Conservation (phyloP, 2,797 vertebrate genomes). For the Aplochiton taeniatus region DNA sequence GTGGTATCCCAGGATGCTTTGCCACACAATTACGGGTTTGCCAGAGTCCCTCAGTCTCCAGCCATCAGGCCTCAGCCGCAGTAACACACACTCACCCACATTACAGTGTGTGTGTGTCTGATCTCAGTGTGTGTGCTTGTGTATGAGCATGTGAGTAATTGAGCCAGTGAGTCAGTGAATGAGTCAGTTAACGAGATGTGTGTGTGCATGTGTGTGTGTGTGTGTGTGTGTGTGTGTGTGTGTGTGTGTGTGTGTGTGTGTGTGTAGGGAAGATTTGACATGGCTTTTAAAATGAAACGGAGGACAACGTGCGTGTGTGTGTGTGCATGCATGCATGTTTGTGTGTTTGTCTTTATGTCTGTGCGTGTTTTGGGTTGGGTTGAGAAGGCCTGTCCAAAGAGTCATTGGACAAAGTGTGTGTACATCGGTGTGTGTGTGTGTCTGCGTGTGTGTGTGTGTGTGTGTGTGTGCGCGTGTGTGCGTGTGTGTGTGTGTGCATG, state of each 20-base stretch:
- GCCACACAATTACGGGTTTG: conserved; percentile 59
- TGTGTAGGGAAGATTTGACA: not conserved
- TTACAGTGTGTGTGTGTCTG: conserved; percentile 29
- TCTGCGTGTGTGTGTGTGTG: not conserved
- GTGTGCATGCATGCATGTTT: not conserved
- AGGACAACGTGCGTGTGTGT: not conserved
- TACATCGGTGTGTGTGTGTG: not conserved
- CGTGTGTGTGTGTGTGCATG: not conserved
- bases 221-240: conserved; percentile 8
- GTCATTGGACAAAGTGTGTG: too few species aligned
- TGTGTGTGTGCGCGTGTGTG: conserved; percentile 13
- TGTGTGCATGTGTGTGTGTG: conserved; percentile 25
- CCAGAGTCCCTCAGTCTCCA: conserved; percentile 69
- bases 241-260: conserved; percentile 6
- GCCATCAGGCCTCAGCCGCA: conserved; percentile 53
- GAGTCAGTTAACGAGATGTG: not conserved
- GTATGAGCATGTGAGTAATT: conserved; percentile 22
- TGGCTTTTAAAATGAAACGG: too few species aligned
- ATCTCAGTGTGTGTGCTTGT: conserved; percentile 32
- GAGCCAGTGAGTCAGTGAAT: not conserved
- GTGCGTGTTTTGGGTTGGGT: not conserved
- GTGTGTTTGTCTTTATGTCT: not conserved
- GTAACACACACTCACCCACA: not conserved
- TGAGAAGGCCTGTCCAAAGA: too few species aligned
- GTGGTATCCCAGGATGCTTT: conserved; percentile 64